phyloP scores from a whole-genome alignment of 2,113 vertebrate genomes.

The Trogon melanurus region DNA sequence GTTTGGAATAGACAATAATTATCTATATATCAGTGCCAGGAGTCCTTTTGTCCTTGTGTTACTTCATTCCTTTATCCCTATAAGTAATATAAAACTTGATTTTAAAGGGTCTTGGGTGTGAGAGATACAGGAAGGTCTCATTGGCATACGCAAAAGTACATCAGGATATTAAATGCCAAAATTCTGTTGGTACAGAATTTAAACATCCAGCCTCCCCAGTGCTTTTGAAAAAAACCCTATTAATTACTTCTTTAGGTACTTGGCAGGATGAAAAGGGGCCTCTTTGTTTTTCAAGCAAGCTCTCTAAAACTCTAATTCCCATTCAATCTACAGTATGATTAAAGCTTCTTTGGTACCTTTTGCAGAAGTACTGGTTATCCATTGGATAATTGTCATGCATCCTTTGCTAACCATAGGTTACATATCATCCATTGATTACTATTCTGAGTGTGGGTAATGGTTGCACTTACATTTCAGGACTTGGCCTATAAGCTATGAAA shows the following conservation, averaged over 20 bases:
- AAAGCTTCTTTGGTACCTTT: not conserved
- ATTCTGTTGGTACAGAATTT: not conserved
- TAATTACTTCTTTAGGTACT: not conserved
- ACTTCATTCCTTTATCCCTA: not conserved
- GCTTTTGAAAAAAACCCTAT: not conserved
- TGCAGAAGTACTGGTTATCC: not conserved
- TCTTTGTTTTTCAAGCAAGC: not conserved
- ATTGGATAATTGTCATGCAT: not conserved
- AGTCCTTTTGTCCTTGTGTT: not conserved
- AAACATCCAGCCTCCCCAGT: not conserved
- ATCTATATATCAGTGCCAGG: not conserved
- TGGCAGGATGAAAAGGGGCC: not conserved
- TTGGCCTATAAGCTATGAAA: not conserved
- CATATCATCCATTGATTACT: not conserved
- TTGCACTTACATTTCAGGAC: not conserved
- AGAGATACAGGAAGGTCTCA: not conserved
- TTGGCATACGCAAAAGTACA: not conserved
- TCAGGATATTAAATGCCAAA: not conserved
- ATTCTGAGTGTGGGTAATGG: not conserved
- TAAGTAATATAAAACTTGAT: not conserved
- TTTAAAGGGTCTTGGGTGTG: not conserved
- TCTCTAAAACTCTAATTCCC: not conserved
- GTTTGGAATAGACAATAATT: not conserved
- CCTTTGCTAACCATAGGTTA: not conserved
- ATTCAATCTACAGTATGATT: not conserved